Conservation (phyloP, 2,113 vertebrate species). For the Notarius quadriscutis region DNA sequence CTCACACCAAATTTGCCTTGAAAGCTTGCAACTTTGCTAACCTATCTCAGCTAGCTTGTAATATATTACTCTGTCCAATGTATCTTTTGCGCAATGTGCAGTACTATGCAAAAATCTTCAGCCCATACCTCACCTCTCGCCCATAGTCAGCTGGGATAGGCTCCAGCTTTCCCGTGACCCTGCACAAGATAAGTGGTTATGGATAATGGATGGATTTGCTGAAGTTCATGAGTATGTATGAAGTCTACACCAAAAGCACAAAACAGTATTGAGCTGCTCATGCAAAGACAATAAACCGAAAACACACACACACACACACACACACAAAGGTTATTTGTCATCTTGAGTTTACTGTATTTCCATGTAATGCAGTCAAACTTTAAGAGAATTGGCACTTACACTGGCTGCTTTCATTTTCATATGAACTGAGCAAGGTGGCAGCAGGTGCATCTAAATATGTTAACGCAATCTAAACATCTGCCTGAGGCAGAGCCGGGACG, state of each 20-base stretch:
- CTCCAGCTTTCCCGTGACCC: too few relatives aligned
- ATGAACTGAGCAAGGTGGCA: conserved; percentile 37
- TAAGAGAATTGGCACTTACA: neutral
- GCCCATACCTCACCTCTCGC: too few relatives aligned
- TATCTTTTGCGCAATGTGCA: too few relatives aligned
- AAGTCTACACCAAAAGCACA: conserved; percentile 3
- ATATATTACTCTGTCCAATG: too few relatives aligned
- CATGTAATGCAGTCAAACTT: conserved; percentile 15
- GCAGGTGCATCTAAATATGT: conserved; percentile 48
- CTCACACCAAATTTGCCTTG: too few relatives aligned
- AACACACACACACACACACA: neutral
- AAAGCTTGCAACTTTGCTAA: too few relatives aligned
- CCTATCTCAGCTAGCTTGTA: too few relatives aligned
- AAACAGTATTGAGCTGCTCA: neutral
- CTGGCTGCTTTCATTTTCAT: conserved; percentile 26
- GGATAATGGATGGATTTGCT: neutral
- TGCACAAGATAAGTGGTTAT: too few relatives aligned
- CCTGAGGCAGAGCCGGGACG: conserved; percentile 32
- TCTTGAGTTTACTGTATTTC: neutral
- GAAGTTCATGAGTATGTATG: neutral
- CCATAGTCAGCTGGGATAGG: too few relatives aligned
- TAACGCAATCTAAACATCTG: conserved; percentile 43
- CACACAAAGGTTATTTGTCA: conserved; percentile 1
- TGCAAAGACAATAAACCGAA: neutral
- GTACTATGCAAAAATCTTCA: too few relatives aligned